Evolutionary conservation across 2,113 vertebrate genomes (phyloP).

Genomic region (Oncorhynchus gorbuscha): DNA sequence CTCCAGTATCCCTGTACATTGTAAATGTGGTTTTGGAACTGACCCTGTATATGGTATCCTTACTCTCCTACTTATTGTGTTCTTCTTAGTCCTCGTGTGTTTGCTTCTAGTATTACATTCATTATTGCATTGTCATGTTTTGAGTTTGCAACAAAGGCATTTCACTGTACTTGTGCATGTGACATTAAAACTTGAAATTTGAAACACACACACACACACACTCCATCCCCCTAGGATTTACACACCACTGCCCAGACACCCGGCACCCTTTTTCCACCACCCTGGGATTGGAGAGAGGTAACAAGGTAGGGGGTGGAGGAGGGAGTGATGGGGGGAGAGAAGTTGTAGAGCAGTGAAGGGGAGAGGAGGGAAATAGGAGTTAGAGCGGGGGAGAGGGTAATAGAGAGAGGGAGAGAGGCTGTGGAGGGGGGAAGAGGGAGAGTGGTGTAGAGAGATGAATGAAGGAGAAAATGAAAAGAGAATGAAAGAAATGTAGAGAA

Average conservation of each 20-base stretch:
- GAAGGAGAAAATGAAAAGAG: slow-evolving; percentile 59
- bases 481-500: slow-evolving; percentile 63
- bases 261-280: slow-evolving; percentile 14
- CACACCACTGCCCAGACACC: slow-evolving; percentile 54
- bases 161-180: too few species aligned
- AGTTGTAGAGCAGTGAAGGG: background rate
- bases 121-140: too few species aligned
- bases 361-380: background rate
- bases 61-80: too few species aligned
- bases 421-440: slow-evolving; percentile 35
- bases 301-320: background rate
- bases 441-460: background rate
- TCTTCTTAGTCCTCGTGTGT: too few species aligned
- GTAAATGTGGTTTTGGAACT: too few species aligned
- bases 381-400: slow-evolving; percentile 28
- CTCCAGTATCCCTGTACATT: too few species aligned
- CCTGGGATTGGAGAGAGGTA: slow-evolving; percentile 22
- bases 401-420: slow-evolving; percentile 20
- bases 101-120: too few species aligned
- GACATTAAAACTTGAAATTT: too few species aligned
- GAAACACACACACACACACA: slow-evolving; percentile 32
- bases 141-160: too few species aligned
- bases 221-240: slow-evolving; percentile 59
- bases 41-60: too few species aligned
- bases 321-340: slow-evolving; percentile 32